Conservation (phyloP, 2,797 vertebrate species). For the Sparidentex hasta region DNA sequence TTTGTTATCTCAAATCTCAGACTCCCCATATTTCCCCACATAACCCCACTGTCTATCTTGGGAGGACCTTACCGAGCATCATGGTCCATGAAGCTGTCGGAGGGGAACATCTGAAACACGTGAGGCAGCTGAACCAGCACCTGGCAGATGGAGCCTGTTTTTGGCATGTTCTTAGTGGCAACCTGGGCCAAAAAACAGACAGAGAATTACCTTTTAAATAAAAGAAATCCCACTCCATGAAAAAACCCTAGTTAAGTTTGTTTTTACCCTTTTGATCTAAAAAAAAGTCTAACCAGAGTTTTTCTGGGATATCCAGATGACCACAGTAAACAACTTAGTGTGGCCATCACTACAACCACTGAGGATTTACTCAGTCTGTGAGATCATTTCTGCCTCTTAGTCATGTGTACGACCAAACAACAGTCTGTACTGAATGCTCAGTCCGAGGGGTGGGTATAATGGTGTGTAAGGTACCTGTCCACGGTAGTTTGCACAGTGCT, state of each 20-base stretch:
- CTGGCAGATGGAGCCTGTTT: conserved; percentile 92
- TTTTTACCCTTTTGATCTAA: neutral
- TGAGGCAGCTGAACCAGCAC: conserved; percentile 96
- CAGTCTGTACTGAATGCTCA: neutral
- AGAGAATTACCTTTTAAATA: neutral
- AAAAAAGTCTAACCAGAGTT: neutral
- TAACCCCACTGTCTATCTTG: neutral
- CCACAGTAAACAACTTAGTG: neutral
- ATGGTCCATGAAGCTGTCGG: conserved; percentile 86
- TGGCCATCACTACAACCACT: neutral
- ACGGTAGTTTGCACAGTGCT: conserved; percentile 90
- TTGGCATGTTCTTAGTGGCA: conserved; percentile 86
- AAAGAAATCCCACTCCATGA: neutral
- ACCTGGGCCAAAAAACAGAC: conserved; percentile 80
- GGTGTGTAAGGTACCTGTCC: conserved; percentile 88
- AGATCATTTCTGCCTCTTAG: conserved; percentile 25
- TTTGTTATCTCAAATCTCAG: neutral
- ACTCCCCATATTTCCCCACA: neutral
- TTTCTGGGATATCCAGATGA: neutral
- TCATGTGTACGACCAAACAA: neutral
- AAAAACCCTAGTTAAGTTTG: neutral
- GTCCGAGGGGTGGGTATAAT: neutral
- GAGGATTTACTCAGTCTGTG: conserved; percentile 2
- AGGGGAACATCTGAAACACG: conserved; percentile 92
- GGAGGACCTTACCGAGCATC: conserved; percentile 88